A percentile compares a stretch with the other conserved stretches of the same genome.
Evolutionary conservation across 2,888 invertebrate species (phyloP).

Genomic region (Macroteleia sp.): DNA sequence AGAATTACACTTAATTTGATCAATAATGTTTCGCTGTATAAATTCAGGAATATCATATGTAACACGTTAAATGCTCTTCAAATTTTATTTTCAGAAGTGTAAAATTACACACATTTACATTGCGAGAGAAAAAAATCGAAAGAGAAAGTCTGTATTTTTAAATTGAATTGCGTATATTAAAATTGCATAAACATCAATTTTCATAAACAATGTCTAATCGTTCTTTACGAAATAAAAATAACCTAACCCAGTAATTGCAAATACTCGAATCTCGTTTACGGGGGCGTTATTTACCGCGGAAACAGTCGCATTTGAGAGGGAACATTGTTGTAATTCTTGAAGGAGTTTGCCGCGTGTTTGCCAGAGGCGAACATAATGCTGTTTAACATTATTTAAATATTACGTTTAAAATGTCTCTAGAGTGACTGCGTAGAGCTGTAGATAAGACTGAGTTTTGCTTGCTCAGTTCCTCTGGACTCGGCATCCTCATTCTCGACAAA

Average conservation of each 20-base stretch:
- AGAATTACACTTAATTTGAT: too few species aligned
- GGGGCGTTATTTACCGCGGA: constrained; percentile 42
- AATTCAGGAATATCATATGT: too few species aligned
- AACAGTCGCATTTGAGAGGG: constrained; percentile 47
- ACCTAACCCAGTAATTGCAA: constrained; percentile 1
- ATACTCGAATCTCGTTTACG: constrained; percentile 18
- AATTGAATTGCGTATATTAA: too few species aligned
- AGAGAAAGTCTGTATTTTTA: too few species aligned
- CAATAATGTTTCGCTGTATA: too few species aligned
- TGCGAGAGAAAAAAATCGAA: too few species aligned
- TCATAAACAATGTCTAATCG: too few species aligned
- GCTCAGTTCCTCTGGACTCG: constrained; percentile 70
- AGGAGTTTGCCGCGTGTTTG: constrained; percentile 69
- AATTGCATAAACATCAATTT: too few species aligned
- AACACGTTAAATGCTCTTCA: too few species aligned
- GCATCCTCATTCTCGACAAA: constrained; percentile 59
- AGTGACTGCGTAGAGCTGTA: constrained; percentile 68
- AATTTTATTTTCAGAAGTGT: too few species aligned
- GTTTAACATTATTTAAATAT: constrained; percentile 81
- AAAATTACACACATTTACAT: too few species aligned
- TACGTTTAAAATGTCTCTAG: constrained; percentile 70
- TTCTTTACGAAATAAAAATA: neutral
- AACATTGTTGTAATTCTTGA: constrained; percentile 49
- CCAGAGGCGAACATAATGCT: constrained; percentile 72
- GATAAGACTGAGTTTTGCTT: constrained; percentile 78